These are phyloP conservation scores for Chrysomela aeneicollis DNA, from an alignment of 2,888 invertebrate genomes.

Conservation along the genomic window DNA sequence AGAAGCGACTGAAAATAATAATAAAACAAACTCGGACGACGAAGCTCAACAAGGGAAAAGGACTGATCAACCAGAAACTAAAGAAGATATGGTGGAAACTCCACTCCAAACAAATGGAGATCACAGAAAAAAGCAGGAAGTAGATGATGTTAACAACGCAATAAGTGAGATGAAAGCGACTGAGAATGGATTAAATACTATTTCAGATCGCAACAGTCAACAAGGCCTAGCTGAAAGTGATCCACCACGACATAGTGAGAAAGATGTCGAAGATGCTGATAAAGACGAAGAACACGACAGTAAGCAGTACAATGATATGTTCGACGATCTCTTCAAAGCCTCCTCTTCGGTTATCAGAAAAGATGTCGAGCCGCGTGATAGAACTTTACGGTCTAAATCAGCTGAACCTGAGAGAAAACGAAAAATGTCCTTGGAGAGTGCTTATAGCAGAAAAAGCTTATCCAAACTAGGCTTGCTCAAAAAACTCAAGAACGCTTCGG, in stretches of 20 bases:
- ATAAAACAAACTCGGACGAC: neutral
- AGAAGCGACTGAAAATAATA: neutral
- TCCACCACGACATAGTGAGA: neutral
- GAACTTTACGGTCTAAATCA: constrained; percentile 48
- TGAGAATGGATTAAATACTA: too few relatives aligned
- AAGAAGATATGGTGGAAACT: too few relatives aligned
- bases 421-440: constrained; percentile 53
- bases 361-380: constrained; percentile 19
- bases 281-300: neutral
- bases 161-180: neutral
- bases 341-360: constrained; percentile 26
- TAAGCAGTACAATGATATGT: constrained; percentile 32
- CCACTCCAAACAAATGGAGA: too few relatives aligned
- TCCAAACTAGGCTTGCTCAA: constrained; percentile 52
- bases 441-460: constrained; percentile 53
- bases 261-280: constrained; percentile 9
- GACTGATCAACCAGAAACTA: neutral
- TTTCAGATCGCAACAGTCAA: too few relatives aligned
- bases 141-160: too few relatives aligned
- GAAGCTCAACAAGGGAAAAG: neutral
- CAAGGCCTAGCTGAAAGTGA: too few relatives aligned
- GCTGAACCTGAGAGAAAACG: constrained; percentile 54
- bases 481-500: constrained; percentile 54
- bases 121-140: too few relatives aligned
- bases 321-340: constrained; percentile 44